Evolutionary conservation across 1,140 invertebrate genomes (phyloP), one percentile per base, ranked within the genome.

Genomic region (Eriocheir sinensis): DNA sequence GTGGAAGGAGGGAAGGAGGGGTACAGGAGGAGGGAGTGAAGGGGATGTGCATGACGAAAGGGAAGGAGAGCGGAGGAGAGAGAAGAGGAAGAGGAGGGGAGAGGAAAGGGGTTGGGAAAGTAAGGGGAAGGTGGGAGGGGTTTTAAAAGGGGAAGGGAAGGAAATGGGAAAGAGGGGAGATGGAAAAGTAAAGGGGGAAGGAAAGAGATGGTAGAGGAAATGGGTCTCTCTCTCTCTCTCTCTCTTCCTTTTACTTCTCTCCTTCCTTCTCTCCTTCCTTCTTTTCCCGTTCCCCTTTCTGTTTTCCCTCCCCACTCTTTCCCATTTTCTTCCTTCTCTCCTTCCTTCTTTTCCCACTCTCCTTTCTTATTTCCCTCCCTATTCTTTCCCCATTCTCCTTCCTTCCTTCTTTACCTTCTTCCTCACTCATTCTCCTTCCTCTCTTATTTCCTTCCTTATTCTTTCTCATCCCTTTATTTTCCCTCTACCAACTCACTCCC

Each of bases 401-500:
- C 32, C 17, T 17, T 85, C 83, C 34, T 17, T 32, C 6, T 32
- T 38, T 60, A 3, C 41, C 30, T 15, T 60, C 89, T 90, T 17
- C 30, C 89, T 90, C 89, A 8, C 89, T 60, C 89, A 44, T 15
- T 44, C 89, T 48, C 15, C 38, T 79, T 91, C 27, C 17, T 3
- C 27, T 44, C 72, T 17, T 38, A 3, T 53, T 30, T 90, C 0
- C 15, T 34, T 90, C 9, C 36, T 38, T 40, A 9, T 38, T 72
- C 40, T 4, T 15, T 36, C 72, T 21, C 72, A 30, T 34, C 12
- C 21, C 38, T 89, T 32, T 60, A 15, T 32, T 44, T 15, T 44
- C 30, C 36, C 17, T 41, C 30, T 41, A 17, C 17, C 36, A n/a
- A 27, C 85, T 32, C 41, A 21, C 89, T 34, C 72, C 32, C 32